Base-by-base conservation (phyloP, 2,797 vertebrate genomes). In the Arrhamphus sclerolepis region DNA sequence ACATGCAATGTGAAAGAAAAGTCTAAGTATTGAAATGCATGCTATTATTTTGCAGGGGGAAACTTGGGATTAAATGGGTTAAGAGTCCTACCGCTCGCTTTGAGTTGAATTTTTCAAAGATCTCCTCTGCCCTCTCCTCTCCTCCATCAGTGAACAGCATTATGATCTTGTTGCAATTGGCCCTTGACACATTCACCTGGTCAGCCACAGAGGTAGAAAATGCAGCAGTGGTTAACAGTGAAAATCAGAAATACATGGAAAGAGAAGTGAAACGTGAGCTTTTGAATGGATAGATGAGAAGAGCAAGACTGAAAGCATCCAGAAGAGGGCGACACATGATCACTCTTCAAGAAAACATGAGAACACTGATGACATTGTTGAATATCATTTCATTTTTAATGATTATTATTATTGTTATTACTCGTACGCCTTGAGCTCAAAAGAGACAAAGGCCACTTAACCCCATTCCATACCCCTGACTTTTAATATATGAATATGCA, bases 61-160 rank as follows among this genome's bases (percentile, higher is more conserved):
- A n/a, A n/a, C n/a, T n/a, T n/a, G n/a, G n/a, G n/a, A n/a, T n/a
- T n/a, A n/a, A n/a, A n/a, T n/a, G n/a, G n/a, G n/a, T n/a, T n/a
- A n/a, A 5, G 5, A 20, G n/a, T 78, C 91, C 84, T 87, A 98
- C 97, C 78, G 91, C 94, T 88, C 94, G 94, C 42, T 96, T 92
- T 19, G 92, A 90, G 50, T 99, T 98, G 62, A 96, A 95, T 70
- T 92, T 92, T 16, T 93, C 43, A 84, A 99, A 98, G 84, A 98
- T 96, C 87, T 97, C 95, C 69, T 97, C 93, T 0, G 96, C 97
- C 78, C 92, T 91, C 80, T 99, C 97, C 78, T 99, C 97, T 60
- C 97, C 97, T 66, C 97, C 97, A 28, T 99, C 97, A 4, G 97
- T 99, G 86, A 99, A 99, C 38, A 99, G 88, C 97, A 99, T 99